A percentile compares a stretch with the other conserved stretches of the same genome.
phyloP scores from a whole-genome alignment of 2,797 vertebrate species.

The Sebastes goodei region DNA sequence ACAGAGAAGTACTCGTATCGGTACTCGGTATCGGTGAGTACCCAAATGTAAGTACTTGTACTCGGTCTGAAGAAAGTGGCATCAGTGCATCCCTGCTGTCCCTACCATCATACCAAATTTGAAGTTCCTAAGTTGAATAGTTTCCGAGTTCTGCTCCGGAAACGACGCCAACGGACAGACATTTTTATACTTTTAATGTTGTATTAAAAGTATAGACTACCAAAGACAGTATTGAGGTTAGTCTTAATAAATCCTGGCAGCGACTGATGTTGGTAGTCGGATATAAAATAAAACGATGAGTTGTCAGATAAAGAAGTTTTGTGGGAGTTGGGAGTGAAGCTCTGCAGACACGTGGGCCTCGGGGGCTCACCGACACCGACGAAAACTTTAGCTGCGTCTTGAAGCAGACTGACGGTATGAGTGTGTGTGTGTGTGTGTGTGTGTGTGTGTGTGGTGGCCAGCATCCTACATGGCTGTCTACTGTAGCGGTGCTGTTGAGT shows the following conservation, averaged over 20 bases:
- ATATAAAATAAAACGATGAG: not conserved
- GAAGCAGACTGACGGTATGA: slow-evolving; percentile 19
- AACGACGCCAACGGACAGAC: too few species aligned
- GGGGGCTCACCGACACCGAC: not conserved
- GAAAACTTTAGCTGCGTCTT: slow-evolving; percentile 19
- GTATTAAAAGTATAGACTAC: too few species aligned
- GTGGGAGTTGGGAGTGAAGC: not conserved
- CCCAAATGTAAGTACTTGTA: too few species aligned
- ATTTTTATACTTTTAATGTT: too few species aligned
- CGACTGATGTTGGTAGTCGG: too few species aligned
- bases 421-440: not conserved
- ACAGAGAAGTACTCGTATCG: too few species aligned
- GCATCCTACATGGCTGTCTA: slow-evolving; percentile 62
- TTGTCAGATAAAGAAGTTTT: not conserved
- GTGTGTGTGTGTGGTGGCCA: slow-evolving; percentile 15
- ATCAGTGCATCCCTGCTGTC: too few species aligned
- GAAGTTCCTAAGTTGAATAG: too few species aligned
- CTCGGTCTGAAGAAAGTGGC: too few species aligned
- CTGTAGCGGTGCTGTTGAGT: slow-evolving; percentile 51
- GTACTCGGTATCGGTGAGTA: too few species aligned
- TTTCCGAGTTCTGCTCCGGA: too few species aligned
- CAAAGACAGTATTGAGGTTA: not conserved
- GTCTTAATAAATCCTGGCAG: not conserved
- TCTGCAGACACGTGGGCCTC: slow-evolving; percentile 25
- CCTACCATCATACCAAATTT: too few species aligned